Evolutionary conservation across 1,140 invertebrate species (phyloP), one percentile per base, ranked within the genome.

Genomic region (Bombus consobrinus): DNA sequence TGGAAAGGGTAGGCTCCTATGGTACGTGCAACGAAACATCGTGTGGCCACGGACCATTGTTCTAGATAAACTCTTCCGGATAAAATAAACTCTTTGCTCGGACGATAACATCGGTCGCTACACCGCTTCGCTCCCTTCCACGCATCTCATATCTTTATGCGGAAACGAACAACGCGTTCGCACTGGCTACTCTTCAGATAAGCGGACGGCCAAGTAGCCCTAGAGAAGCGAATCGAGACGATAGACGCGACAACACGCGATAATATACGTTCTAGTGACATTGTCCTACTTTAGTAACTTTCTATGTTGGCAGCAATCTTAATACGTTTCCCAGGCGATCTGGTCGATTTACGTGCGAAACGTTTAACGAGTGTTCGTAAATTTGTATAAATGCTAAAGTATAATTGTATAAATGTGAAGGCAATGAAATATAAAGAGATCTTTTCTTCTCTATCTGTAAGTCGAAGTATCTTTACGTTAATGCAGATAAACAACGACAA

Each of bases 1-100:
- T 76, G 18, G 47, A 76, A 86, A 82, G 43, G 53, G 79, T 62
- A 32, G 18, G 15, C 53, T 32, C 22, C 79, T 10, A 28, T 47
- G 18, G 15, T 22, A 43, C 37, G 59, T 34, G n/a, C 28, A 53
- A 28, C 28, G 53, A 74, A 66, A 66, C 69, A 25, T 66, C 32
- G 9, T n/a, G 8, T 6, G 12, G 43, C 57, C n/a, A 12, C 34
- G 32, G 37, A 66, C 10, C 62, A 76, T 75, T 68, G 68, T 72
- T 72, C 47, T 32, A 53, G 43, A 22, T 43, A 39, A 37, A 68
- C 32, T 28, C 25, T 78, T 64, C 28, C 13, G 47, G 28, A 34
- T 22, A 22, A 53, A 53, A 53, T 22, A 53, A 53, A 53, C n/a
- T 41, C 22, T 28, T 71, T 37, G 22, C 25, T 15, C 1, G 2